A percentile compares a stretch with the other conserved stretches of the same genome.
These are phyloP conservation scores for Catharus bicknelli DNA, from an alignment of 2,113 vertebrate genomes.

Conservation along the genomic window DNA sequence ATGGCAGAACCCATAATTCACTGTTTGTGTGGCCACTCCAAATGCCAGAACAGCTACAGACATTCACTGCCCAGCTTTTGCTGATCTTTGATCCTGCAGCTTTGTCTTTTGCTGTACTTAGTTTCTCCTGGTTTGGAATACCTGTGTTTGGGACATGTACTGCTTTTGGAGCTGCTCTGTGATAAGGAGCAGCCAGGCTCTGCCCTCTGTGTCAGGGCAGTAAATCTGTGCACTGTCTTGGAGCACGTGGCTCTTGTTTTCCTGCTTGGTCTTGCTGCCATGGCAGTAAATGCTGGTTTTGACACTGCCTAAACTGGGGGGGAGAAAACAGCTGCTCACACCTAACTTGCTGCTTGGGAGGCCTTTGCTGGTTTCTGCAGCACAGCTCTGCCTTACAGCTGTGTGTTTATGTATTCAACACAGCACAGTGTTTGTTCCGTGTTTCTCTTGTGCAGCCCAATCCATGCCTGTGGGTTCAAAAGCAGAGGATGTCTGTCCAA, in stretches of 20 bases:
- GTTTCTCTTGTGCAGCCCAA: background rate
- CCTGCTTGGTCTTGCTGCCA: background rate
- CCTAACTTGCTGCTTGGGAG: background rate
- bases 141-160: rapidly evolving
- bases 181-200: background rate
- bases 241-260: background rate
- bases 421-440: background rate
- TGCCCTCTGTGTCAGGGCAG: background rate
- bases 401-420: too few relatives aligned
- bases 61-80: background rate
- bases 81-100: background rate
- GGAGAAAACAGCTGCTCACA: background rate
- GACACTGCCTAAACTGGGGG: background rate
- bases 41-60: background rate
- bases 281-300: background rate
- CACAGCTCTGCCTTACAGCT: background rate
- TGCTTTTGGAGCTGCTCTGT: background rate
- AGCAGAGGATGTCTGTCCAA: background rate
- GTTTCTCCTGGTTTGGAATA: background rate
- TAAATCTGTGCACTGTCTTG: background rate
- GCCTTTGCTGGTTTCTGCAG: background rate
- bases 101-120: background rate
- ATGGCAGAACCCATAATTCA: background rate
- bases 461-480: background rate
- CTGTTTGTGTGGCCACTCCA: background rate